Evolutionary conservation across 2,888 invertebrate species (phyloP), one percentile per base, ranked within the genome.

Genomic region (Automeris io): DNA sequence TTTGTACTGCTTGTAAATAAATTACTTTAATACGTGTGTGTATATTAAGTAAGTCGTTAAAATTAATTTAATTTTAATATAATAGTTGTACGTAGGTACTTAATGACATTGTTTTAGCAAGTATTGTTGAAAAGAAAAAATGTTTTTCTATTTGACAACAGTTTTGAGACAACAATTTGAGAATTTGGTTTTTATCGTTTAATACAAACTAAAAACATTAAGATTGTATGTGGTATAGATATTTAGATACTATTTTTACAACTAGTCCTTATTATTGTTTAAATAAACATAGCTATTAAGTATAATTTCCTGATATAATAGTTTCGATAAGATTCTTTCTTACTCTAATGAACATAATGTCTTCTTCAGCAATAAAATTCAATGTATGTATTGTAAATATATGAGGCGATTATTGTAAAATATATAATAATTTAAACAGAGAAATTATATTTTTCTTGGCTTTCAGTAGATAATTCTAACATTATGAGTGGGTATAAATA

Each of bases 361-460:
- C 74, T 81, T 75, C 72, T 77, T 75, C 82, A 86, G 83, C 83
- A 86, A 86, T 85, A 83, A 83, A 69, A 55, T 63, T 63, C 53
- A 51, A 43, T 79, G 70, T 80, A 79, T 66, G 68, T 79, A 80
- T 70, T 85, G 83, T 85, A 86, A 77, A 85, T 85, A 85, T 67
- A 67, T 55, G 61, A 74, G 71, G 58, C 67, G 64, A 69, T 70
- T 72, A 75, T 71, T 82, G 77, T 83, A 80, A 69, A 74, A 74
- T 74, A 66, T 60, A 60, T 54, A 52, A 34, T 19, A 33, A 22
- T 8, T 25, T 18, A 45, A 55, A 72, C 71, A 82, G 76, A 83
- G 72, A 65, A 67, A 68, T 61, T 81, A 83, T 83, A 81, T 83
- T 86, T 85, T 86, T 85, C 80, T 81, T 77, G 80, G 65, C 66